Evolutionary conservation across 92 coral and sea anemone species (phyloP).

Genomic region (Siderastrea siderea): DNA sequence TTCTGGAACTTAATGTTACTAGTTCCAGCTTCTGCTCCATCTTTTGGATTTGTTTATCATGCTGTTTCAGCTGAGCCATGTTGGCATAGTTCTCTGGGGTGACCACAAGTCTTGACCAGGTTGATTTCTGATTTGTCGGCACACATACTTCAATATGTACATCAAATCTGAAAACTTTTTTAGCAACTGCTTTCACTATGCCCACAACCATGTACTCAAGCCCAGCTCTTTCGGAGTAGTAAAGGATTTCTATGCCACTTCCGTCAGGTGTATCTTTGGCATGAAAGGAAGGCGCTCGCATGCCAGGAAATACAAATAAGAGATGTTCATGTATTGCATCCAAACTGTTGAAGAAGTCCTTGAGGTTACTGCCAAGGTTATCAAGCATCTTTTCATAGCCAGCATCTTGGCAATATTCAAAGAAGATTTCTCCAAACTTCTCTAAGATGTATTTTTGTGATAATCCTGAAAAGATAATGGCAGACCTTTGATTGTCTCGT

Average conservation of each 20-base stretch:
- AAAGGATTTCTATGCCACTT: slow-evolving; percentile 78
- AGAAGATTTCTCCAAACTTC: slow-evolving; percentile 92
- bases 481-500: not conserved
- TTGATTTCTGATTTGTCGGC: slow-evolving; percentile 57
- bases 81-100: slow-evolving; percentile 65
- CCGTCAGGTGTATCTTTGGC: slow-evolving; percentile 83
- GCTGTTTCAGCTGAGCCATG: slow-evolving; percentile 49
- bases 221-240: slow-evolving; percentile 94
- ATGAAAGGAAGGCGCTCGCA: slow-evolving; percentile 96
- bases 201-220: slow-evolving; percentile 94
- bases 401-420: slow-evolving; percentile 82
- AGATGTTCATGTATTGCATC: slow-evolving; percentile 97
- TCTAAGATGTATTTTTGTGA: slow-evolving; percentile 80
- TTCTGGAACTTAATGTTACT: slow-evolving; percentile 79
- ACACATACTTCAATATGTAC: slow-evolving; percentile 79
- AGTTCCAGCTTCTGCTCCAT: slow-evolving; percentile 82
- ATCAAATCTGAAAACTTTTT: slow-evolving; percentile 68
- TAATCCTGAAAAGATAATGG: slow-evolving; percentile 57
- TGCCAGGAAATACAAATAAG: slow-evolving; percentile 90
- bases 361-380: slow-evolving; percentile 87
- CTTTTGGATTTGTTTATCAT: slow-evolving; percentile 62
- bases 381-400: slow-evolving; percentile 89
- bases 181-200: slow-evolving; percentile 87
- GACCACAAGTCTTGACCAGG: slow-evolving; percentile 82
- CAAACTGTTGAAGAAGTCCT: slow-evolving; percentile 87